phyloP scores from a whole-genome alignment of 2,888 invertebrate species.

The Ophraella communa region DNA sequence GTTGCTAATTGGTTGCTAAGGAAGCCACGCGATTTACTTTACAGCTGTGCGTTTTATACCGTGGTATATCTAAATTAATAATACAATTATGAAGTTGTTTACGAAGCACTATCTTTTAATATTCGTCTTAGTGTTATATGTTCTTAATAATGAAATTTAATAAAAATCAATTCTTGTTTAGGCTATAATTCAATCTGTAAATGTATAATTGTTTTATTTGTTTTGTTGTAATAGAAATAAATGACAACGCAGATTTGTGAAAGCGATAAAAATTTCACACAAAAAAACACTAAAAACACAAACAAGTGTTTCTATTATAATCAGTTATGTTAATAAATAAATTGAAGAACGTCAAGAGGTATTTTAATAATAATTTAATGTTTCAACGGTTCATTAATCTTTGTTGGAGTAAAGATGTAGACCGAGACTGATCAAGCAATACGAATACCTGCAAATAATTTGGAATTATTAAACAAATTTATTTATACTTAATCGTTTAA shows the following conservation, averaged over 20 bases:
- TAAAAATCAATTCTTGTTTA: too few species aligned
- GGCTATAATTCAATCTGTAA: too few species aligned
- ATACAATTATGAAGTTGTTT: too few species aligned
- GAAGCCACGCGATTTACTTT: too few species aligned
- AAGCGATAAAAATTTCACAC: neutral
- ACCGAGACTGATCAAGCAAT: constrained; percentile 1
- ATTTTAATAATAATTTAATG: constrained; percentile 13
- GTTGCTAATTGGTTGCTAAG: too few species aligned
- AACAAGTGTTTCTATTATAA: constrained; percentile 8
- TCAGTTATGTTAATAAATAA: constrained; percentile 6
- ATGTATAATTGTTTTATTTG: neutral
- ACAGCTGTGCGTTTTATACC: too few species aligned
- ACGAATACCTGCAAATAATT: neutral
- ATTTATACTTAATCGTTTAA: neutral
- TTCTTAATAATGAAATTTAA: too few species aligned
- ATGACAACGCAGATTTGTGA: neutral
- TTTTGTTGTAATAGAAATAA: too few species aligned
- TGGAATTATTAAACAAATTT: neutral
- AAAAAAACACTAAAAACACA: neutral
- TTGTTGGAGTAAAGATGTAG: constrained; percentile 2
- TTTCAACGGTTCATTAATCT: constrained; percentile 14
- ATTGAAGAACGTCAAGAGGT: neutral
- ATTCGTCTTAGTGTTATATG: too few species aligned
- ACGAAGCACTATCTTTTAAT: too few species aligned
- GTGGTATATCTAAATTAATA: too few species aligned